Base-by-base conservation (phyloP, 2,888 invertebrate genomes). In the Esperia sulphurella region DNA sequence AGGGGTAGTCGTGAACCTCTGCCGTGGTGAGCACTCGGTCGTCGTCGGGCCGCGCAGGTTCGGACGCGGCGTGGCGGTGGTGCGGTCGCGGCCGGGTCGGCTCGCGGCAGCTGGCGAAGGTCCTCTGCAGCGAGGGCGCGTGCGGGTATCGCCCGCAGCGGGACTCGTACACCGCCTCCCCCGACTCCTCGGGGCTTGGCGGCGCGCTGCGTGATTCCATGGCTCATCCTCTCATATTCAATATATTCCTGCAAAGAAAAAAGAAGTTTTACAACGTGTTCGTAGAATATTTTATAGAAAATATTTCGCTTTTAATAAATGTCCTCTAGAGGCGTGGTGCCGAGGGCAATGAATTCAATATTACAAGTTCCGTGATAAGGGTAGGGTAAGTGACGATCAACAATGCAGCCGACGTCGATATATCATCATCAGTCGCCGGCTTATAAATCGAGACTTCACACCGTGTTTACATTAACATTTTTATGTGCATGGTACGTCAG, bases 71-170 rank as follows among this genome's bases (percentile, higher is more conserved):
- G 60, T 88, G 87, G 14, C 88, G 82, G 57, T 88, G 88, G 52
- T 83, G 78, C 0, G 84, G 83, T 5, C 87, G 75, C 0, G 86
- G 87, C 13, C 83, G 77, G 29, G 76, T 69, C 7, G 75, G 65
- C 52, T 88, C 89, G 57, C 89, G 81, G 54, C 88, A 89, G 60
- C 88, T 89, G 58, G 89, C 86, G 54, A 85, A 89, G 3, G 81
- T 77, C 50, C 86, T 75, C 59, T 88, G 88, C 45, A 89, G 74
- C n/a, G 81, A 68, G 9, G 93, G 93, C 55, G 73, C 93, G 46
- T 75, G 81, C 43, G 75, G 93, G 74, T 93, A 94, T 52, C 93
- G 92, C 57, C 94, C 94, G 61, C 95, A 94, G 51, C 94, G 94
- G 55, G 94, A 93, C 79, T 95, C 94, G 85, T 94, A 93, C 83